Base-by-base conservation (phyloP, 2,113 vertebrate genomes). In the Gymnobelideus leadbeateri region DNA sequence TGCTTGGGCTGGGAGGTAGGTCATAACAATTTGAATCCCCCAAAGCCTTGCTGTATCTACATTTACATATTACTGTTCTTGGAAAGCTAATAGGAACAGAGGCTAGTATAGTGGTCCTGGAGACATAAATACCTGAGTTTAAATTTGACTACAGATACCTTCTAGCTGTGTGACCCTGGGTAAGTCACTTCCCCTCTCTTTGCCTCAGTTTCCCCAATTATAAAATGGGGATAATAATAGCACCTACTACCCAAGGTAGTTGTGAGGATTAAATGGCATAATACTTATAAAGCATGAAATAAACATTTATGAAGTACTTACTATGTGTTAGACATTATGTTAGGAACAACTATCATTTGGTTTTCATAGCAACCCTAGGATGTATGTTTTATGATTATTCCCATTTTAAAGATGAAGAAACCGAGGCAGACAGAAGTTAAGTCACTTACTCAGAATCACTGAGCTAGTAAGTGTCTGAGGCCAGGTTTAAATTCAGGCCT, bases 141-240 rank as follows among this genome's bases (percentile, higher is more conserved):
- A 43, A 43, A 84, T 84, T 0, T 43, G n/a, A 0, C 31, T 4
- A 4, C 31, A 84, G n/a, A 37, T 14, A 68, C 0, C 37, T 68
- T 68, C 31, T 68, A 68, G 31, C 3, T 68, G 61, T 37, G 28
- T 68, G 61, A 68, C 31, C 61, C 12, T 84, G 37, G 68, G 7
- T 23, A 84, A 84, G 1, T 84, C 68, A 68, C 12, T 37, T 68
- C 12, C 37, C 11, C 31, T 61, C 31, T 84, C 0, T 84, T 84
- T 43, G 19, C 19, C 3, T 37, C 16, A 84, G n/a, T 21, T 84
- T 84, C 19, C n/a, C 5, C 19, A 84, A 43, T 23, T 84, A n/a
- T 84, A 84, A 84, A 43, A 84, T 84, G n/a, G 68, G n/a, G n/a
- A 84, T 84, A 84, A 84, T 43, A 84, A 84, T 84, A 84, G n/a